Evolutionary conservation across 2,888 invertebrate genomes (phyloP).

Genomic region (Pandemis cinnamomeana): DNA sequence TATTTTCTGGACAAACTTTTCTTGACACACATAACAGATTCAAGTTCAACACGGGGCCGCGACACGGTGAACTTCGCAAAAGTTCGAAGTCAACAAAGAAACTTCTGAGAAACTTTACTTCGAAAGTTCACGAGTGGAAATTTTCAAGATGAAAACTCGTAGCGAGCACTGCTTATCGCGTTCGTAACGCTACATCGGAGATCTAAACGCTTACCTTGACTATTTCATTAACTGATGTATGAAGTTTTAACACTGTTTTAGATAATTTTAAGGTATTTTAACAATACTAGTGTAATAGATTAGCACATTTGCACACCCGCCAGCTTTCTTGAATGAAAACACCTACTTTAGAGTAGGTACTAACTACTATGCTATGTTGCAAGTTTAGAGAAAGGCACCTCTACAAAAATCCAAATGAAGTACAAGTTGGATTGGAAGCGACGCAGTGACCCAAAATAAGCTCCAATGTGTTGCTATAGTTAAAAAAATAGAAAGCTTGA

Average conservation of each 20-base stretch:
- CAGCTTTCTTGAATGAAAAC: conserved; percentile 84
- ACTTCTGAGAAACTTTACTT: conserved; percentile 78
- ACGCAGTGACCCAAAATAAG: conserved; percentile 85
- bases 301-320: conserved; percentile 82
- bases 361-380: conserved; percentile 76
- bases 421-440: conserved; percentile 82
- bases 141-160: conserved; percentile 84
- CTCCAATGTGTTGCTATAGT: conserved; percentile 77
- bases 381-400: conserved; percentile 85
- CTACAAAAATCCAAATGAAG: conserved; percentile 79
- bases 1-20: conserved; percentile 81
- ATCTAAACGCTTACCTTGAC: conserved; percentile 75
- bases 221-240: conserved; percentile 78
- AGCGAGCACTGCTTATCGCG: conserved; percentile 71
- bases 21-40: conserved; percentile 60
- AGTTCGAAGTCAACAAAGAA: conserved; percentile 74
- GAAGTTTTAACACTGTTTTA: conserved; percentile 62
- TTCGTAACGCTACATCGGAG: conserved; percentile 59
- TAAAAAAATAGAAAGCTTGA: conserved; percentile 71
- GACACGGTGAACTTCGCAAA: conserved; percentile 63
- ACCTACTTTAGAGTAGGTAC: conserved; percentile 56
- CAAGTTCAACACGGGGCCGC: conserved; percentile 60
- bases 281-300: conserved; percentile 62
- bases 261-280: conserved; percentile 59
- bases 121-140: conserved; percentile 83